These are phyloP conservation scores for Pituophis catenifer DNA, from an alignment of 2,113 vertebrate genomes.

Conservation along the genomic window DNA sequence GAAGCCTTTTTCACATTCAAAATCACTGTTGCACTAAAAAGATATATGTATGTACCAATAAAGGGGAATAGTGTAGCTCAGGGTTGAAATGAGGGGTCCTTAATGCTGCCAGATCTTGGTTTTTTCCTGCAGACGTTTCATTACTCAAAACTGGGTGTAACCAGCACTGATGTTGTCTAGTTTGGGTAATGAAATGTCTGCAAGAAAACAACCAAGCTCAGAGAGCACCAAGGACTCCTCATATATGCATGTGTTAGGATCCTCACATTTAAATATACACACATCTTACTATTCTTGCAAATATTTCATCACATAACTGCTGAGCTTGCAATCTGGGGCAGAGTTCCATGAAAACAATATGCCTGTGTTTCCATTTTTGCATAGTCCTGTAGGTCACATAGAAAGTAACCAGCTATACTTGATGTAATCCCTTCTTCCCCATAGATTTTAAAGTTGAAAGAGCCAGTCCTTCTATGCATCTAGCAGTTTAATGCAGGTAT, in stretches of 20 bases:
- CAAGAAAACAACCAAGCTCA: not conserved
- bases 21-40: not conserved
- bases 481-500: not conserved
- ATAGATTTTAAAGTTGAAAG: not conserved
- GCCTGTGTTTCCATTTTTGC: not conserved
- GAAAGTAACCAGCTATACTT: not conserved
- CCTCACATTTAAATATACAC: not conserved
- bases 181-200: not conserved
- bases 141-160: not conserved
- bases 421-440: not conserved
- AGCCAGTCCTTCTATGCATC: not conserved
- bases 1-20: not conserved
- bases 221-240: not conserved
- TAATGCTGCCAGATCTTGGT: not conserved
- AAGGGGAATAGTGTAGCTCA: not conserved
- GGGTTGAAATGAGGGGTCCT: not conserved
- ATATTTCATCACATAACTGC: not conserved
- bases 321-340: not conserved
- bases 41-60: not conserved
- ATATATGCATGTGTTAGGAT: not conserved
- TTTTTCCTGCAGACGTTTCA: not conserved
- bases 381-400: not conserved
- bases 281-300: not conserved
- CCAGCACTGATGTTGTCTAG: not conserved
- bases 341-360: not conserved